Conservation (phyloP, 2,888 invertebrate genomes). For the Eupithecia centaureata region DNA sequence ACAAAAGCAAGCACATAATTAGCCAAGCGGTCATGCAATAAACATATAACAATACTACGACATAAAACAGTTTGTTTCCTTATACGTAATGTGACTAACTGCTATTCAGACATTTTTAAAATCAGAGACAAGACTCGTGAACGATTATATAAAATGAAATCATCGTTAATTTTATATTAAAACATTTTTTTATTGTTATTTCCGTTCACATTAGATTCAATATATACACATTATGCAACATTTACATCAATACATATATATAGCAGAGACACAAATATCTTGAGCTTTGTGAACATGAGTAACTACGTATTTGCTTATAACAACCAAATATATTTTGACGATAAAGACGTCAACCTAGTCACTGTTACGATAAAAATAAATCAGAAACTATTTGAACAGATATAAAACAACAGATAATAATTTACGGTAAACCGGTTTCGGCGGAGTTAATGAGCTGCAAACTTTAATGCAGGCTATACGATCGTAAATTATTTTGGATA, state of each 20-base stretch:
- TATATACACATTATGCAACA: constrained; percentile 83
- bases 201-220: constrained; percentile 80
- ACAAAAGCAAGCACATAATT: constrained; percentile 50
- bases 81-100: constrained; percentile 62
- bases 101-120: constrained; percentile 50
- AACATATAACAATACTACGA: constrained; percentile 51
- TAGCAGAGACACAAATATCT: constrained; percentile 28
- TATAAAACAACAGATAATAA: background rate
- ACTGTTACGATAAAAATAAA: constrained; percentile 9
- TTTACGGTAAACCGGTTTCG: background rate
- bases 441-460: background rate
- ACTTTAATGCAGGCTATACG: background rate
- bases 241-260: constrained; percentile 77
- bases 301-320: constrained; percentile 40
- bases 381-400: background rate
- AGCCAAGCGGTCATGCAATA: constrained; percentile 68
- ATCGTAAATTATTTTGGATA: background rate
- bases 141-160: constrained; percentile 66
- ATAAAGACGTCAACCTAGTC: constrained; percentile 4
- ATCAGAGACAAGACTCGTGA: constrained; percentile 79
- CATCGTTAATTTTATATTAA: constrained; percentile 76
- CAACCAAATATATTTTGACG: constrained; percentile 26
- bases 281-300: constrained; percentile 32
- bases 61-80: constrained; percentile 55
- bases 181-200: constrained; percentile 77